phyloP scores from a whole-genome alignment of 2,888 invertebrate genomes.

The Tolmerus cingulatus region DNA sequence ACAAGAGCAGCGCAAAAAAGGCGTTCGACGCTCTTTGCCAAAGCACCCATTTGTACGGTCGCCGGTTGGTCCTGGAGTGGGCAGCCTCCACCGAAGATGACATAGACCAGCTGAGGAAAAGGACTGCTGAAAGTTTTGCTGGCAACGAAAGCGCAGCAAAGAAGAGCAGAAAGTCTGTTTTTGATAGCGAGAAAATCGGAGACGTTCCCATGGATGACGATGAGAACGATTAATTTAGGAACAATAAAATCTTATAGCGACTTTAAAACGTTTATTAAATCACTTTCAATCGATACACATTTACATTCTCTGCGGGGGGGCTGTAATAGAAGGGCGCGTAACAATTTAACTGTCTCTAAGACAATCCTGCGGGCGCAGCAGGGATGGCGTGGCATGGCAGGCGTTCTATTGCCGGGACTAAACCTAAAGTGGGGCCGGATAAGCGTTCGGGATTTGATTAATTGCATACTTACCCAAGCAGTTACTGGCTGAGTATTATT shows the following conservation, averaged over 20 bases:
- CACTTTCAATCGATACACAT: constrained; percentile 25
- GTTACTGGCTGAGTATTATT: background rate
- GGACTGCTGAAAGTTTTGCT: constrained; percentile 78
- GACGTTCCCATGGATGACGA: constrained; percentile 49
- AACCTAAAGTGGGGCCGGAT: background rate
- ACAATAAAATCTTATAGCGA: background rate
- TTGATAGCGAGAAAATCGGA: constrained; percentile 56
- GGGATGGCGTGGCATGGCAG: background rate
- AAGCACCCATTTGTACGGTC: constrained; percentile 97
- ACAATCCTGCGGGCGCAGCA: background rate
- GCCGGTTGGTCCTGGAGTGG: constrained; percentile 96
- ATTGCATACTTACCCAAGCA: constrained; percentile 1
- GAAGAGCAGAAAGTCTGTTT: constrained; percentile 64
- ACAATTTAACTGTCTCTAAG: background rate
- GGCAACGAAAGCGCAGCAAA: constrained; percentile 57
- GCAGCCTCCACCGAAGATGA: constrained; percentile 75
- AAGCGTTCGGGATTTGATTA: background rate
- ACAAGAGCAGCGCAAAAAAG: constrained; percentile 90
- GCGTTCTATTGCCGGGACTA: background rate
- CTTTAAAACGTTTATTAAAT: constrained; percentile 24
- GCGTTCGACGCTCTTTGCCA: constrained; percentile 93
- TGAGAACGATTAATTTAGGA: constrained; percentile 49
- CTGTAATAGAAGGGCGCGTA: background rate
- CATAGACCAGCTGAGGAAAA: constrained; percentile 81
- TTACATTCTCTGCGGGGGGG: background rate